Base-by-base conservation (phyloP, 2,888 invertebrate species). In the Bursaphelenchus okinawaensis region DNA sequence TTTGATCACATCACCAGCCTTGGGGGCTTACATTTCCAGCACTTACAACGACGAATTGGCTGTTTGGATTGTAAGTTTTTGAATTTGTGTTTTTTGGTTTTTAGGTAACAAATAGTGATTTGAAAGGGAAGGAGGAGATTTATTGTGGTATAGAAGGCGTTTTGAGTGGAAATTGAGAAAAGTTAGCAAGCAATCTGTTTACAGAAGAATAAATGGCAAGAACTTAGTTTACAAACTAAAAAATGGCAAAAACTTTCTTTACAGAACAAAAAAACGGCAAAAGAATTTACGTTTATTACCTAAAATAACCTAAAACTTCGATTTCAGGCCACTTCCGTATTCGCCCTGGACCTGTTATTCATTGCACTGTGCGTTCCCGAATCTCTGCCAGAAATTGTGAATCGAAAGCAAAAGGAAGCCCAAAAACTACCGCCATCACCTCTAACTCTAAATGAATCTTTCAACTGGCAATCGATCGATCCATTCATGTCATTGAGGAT, bases 341-440 rank as follows among this genome's bases (percentile, higher is more conserved):
- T 96, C 60, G 88, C 94, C 66, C 87, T 96, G 68, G 98, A 99
- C 86, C 91, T 98, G 54, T 90, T 98, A 85, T 98, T 98, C 86
- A 96, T 98, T 79, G 88, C 96, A 83, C 92, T 95, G 62, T 92
- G 92, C 63, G 96, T 99, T 77, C 96, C 98, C 26, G 98, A 99
- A 86, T 95, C 95, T 81, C 87, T 98, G 77, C 93, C 96, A 26
- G 93, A 94, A 84, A 94, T 95, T 86, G 89, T 90, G 70, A 86
- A 88, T 67, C 87, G 87, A 65, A 89, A 90, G 0, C 62, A 66
- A 28, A 28, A 69, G 23, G 70, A 62, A 7, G 12, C 26, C 12
- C 26, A 23, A 23, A 20, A 23, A 4, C n/a, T 29, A 51, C n/a
- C 56, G 52, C 52, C 40, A 24, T 23, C 22, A 63, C 22, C 40